phyloP scores from a whole-genome alignment of 2,113 vertebrate species.

The Phasianus colchicus region DNA sequence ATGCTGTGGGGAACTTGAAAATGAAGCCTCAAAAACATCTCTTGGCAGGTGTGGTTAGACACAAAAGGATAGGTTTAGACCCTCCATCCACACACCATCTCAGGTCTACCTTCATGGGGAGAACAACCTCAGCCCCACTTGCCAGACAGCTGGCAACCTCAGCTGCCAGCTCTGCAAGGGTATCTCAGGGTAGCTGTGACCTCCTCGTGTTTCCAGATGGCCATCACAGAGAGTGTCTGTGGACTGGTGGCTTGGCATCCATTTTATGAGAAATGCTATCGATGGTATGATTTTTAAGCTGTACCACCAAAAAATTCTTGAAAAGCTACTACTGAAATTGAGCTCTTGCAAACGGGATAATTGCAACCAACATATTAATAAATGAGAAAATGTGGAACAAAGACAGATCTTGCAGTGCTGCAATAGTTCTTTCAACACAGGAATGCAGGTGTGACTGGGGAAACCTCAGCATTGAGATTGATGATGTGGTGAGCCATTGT shows the following conservation, averaged over 20 bases:
- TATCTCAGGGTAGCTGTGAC: not conserved
- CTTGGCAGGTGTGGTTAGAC: not conserved
- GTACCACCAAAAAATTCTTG: not conserved
- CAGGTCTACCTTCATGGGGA: rapidly evolving
- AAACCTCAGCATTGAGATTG: not conserved
- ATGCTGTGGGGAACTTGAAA: not conserved
- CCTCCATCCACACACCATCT: not conserved
- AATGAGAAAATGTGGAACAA: not conserved
- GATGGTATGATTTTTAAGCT: not conserved
- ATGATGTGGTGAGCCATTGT: not conserved
- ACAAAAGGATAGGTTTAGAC: not conserved
- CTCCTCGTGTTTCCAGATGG: not conserved
- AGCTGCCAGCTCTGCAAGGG: not conserved
- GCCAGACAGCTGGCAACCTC: too few species aligned
- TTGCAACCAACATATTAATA: too few species aligned
- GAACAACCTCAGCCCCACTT: not conserved
- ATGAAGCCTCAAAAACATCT: rapidly evolving
- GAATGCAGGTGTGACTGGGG: not conserved
- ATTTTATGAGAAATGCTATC: not conserved
- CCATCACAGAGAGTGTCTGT: not conserved
- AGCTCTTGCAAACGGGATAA: not conserved
- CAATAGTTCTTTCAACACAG: too few species aligned
- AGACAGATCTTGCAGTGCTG: not conserved
- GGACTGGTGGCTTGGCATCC: not conserved
- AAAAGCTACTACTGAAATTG: not conserved